These are phyloP conservation scores for Odobenus rosmarus DNA, from an alignment of 2,113 vertebrate species.

Conservation along the genomic window DNA sequence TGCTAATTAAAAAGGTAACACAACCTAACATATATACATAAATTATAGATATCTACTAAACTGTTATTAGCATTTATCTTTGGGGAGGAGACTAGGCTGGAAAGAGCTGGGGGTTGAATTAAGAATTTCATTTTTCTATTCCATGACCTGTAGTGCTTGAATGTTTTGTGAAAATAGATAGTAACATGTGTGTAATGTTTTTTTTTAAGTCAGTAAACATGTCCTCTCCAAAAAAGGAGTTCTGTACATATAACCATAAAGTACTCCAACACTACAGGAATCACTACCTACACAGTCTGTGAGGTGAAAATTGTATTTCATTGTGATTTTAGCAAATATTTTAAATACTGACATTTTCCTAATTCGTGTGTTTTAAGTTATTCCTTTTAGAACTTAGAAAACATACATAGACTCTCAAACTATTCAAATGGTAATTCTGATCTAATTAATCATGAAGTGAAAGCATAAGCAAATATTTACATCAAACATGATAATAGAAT, in stretches of 20 bases:
- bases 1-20: neutral
- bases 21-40: neutral
- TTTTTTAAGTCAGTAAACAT: neutral
- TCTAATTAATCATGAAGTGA: neutral
- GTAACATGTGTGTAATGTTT: neutral
- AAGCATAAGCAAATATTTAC: neutral
- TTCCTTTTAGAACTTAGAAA: conserved; percentile 39
- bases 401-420: neutral
- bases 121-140: conserved; percentile 14
- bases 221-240: neutral
- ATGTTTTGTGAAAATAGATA: neutral
- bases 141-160: neutral
- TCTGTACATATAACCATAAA: neutral
- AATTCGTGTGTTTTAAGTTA: neutral
- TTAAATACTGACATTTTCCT: neutral
- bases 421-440: conserved; percentile 19
- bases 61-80: neutral
- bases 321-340: neutral
- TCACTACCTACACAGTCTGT: neutral
- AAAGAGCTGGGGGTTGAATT: neutral
- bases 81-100: neutral
- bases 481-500: neutral
- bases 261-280: neutral
- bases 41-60: neutral
- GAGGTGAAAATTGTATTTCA: conserved; percentile 3